Evolutionary conservation across 2,113 vertebrate species (phyloP).

Genomic region (Ammodytes marinus): DNA sequence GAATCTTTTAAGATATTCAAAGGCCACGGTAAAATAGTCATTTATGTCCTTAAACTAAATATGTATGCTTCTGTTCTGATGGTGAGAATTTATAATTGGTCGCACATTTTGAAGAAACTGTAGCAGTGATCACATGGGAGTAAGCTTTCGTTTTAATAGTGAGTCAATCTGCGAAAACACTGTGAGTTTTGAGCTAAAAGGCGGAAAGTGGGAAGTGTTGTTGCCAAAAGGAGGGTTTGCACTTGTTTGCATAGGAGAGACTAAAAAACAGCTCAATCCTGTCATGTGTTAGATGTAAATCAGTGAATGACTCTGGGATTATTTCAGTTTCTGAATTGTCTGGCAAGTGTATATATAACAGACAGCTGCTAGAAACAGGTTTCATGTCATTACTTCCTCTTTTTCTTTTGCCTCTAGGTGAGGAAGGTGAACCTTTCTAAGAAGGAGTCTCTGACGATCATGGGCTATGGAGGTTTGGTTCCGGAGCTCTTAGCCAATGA

Average conservation of each 20-base stretch:
- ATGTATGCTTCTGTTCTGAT: not conserved
- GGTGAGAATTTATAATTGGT: not conserved
- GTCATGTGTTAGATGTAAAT: not conserved
- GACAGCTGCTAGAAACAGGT: not conserved
- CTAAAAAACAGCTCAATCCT: not conserved
- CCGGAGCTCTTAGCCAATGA: slow-evolving; percentile 91
- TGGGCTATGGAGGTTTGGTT: slow-evolving; percentile 85
- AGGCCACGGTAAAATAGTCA: not conserved
- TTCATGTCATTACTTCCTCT: not conserved
- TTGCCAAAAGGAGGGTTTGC: not conserved
- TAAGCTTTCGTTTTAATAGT: not conserved
- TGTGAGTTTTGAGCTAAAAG: not conserved
- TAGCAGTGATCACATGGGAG: not conserved
- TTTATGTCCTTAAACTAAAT: not conserved
- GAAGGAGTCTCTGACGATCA: slow-evolving; percentile 90
- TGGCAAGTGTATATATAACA: not conserved
- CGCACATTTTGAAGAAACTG: not conserved
- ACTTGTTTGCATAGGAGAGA: not conserved
- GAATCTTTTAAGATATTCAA: not conserved
- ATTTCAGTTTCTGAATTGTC: not conserved
- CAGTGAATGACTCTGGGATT: not conserved
- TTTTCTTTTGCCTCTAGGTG: slow-evolving; percentile 81
- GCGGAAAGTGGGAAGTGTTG: slow-evolving; percentile 1
- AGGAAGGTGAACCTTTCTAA: slow-evolving; percentile 91
- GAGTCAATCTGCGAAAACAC: not conserved